These are phyloP conservation scores for Sander lucioperca DNA, from an alignment of 2,113 vertebrate genomes.

Conservation along the genomic window DNA sequence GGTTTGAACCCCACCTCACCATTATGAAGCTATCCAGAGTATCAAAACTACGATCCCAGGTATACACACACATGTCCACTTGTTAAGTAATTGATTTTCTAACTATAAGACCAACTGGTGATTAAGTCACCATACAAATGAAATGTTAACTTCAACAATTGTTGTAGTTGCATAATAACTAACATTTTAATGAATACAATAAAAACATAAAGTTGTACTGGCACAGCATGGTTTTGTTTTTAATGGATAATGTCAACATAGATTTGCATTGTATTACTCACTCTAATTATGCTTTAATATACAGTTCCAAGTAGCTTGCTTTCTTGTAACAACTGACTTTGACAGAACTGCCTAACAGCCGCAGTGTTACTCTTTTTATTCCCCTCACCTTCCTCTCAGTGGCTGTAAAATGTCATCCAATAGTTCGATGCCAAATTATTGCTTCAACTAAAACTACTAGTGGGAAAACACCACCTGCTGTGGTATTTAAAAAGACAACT, in stretches of 20 bases:
- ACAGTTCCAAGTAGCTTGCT: neutral
- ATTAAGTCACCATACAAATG: neutral
- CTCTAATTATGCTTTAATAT: neutral
- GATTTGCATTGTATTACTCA: neutral
- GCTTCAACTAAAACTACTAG: neutral
- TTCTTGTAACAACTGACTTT: neutral
- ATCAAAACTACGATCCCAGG: slow-evolving; percentile 88
- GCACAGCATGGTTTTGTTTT: neutral
- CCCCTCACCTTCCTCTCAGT: neutral
- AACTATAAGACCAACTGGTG: neutral
- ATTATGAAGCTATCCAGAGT: slow-evolving; percentile 96
- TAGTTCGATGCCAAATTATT: neutral
- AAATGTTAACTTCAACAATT: neutral
- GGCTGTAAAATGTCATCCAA: neutral
- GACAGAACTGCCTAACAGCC: neutral
- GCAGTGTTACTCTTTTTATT: neutral
- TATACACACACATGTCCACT: slow-evolving; percentile 60
- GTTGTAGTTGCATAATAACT: neutral
- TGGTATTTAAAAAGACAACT: neutral
- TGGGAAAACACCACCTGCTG: neutral
- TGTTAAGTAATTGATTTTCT: too few species aligned
- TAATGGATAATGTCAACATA: neutral
- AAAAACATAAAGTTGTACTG: neutral
- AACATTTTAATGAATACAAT: neutral
- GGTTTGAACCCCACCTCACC: slow-evolving; percentile 94